Percentiles rank a stretch among this genome's conserved stretches.
phyloP scores from a whole-genome alignment of 1,140 invertebrate genomes.

The Drosophila lowei region DNA sequence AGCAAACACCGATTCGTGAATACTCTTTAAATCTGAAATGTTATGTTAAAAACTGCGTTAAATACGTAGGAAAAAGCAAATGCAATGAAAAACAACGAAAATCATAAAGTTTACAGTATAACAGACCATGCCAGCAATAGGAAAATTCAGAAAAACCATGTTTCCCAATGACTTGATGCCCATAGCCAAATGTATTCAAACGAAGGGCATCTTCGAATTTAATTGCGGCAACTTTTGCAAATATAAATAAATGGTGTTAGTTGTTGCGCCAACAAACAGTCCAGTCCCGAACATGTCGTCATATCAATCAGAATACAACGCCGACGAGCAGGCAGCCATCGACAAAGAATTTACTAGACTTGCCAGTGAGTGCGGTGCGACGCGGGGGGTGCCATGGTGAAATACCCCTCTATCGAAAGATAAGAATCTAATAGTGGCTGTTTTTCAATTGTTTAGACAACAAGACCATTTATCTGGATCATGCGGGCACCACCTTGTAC shows the following conservation, averaged over 20 bases:
- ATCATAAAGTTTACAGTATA: too few species aligned
- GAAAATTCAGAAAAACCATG: too few species aligned
- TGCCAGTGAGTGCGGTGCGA: conserved; percentile 81
- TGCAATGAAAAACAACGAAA: too few species aligned
- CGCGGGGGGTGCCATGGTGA: conserved; percentile 23
- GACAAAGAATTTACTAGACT: conserved; percentile 84
- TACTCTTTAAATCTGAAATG: too few species aligned
- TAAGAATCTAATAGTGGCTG: conserved; percentile 30
- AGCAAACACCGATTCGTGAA: too few species aligned
- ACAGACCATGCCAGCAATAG: too few species aligned
- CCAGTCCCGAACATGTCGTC: conserved; percentile 26
- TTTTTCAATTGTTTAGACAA: conserved; percentile 17
- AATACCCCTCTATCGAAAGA: conserved; percentile 28
- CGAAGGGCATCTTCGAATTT: too few species aligned
- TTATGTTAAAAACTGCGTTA: too few species aligned
- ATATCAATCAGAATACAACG: conserved; percentile 70
- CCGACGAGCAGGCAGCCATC: conserved; percentile 83
- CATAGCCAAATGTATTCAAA: too few species aligned
- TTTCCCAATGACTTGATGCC: too few species aligned
- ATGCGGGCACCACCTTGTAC: conserved; percentile 94
- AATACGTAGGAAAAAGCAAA: too few species aligned
- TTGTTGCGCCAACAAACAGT: background rate
- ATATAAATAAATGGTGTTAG: conserved; percentile 40
- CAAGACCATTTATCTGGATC: conserved; percentile 94
- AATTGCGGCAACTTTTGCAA: conserved; percentile 8